phyloP scores from a whole-genome alignment of 53 echinoderm and acorn worm species.

The Holothuria scabra region DNA sequence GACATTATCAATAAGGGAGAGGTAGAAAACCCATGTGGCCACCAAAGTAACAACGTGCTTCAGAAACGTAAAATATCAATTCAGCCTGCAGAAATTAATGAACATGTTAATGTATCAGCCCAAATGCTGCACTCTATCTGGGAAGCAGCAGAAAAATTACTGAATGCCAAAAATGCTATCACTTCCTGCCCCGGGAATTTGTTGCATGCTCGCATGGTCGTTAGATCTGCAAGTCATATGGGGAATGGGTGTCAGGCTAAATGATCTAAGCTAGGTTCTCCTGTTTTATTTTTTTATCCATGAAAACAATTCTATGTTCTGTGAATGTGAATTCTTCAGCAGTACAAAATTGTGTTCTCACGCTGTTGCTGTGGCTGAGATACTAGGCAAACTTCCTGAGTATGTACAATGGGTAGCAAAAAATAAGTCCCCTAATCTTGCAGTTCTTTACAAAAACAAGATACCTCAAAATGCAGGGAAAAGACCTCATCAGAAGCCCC shows the following conservation, averaged over 20 bases:
- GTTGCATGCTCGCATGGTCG: too few species aligned
- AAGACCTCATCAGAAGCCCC: background rate
- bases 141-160: constrained; percentile 1
- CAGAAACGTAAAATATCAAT: background rate
- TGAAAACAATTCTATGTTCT: background rate
- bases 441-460: constrained; percentile 4
- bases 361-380: too few species aligned
- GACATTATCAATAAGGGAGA: too few species aligned
- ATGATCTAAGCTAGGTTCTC: background rate
- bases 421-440: background rate
- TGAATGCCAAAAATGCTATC: constrained; percentile 1
- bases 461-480: background rate
- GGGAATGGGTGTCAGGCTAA: background rate
- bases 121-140: too few species aligned
- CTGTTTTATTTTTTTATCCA: background rate
- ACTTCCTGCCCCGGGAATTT: background rate
- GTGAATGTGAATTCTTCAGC: too few species aligned
- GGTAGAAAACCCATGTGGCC: too few species aligned
- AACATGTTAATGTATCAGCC: too few species aligned
- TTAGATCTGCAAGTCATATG: background rate
- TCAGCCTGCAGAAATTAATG: constrained; percentile 1
- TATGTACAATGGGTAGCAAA: too few species aligned
- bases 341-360: too few species aligned
- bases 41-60: background rate
- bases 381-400: too few species aligned